These are phyloP conservation scores for Platanista minor DNA, from an alignment of 2,113 vertebrate species.

Conservation along the genomic window DNA sequence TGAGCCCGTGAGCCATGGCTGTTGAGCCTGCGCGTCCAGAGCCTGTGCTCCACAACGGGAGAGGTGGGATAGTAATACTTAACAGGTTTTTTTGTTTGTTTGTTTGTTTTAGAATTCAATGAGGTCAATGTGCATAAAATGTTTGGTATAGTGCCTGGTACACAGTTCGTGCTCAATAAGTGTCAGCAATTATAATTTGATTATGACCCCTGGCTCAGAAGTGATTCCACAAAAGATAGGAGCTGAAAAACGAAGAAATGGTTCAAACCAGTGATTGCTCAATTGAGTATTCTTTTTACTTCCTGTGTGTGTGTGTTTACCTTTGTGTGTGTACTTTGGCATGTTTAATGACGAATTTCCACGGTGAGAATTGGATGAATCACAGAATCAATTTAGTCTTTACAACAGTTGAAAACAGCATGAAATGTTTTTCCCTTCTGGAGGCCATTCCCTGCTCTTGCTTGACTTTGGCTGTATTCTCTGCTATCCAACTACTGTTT, in stretches of 20 bases:
- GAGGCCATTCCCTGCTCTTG: rapidly evolving
- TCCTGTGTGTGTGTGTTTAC: background rate
- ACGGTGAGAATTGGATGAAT: background rate
- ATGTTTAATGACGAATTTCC: background rate
- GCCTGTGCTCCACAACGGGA: too few relatives aligned
- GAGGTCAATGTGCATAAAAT: background rate
- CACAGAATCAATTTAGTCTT: background rate
- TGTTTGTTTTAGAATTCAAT: background rate
- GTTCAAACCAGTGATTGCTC: background rate
- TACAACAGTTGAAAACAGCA: background rate
- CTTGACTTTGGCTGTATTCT: background rate
- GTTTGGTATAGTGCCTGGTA: background rate
- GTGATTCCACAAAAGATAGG: background rate
- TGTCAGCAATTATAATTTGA: background rate
- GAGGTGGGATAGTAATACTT: too few relatives aligned
- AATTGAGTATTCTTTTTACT: background rate
- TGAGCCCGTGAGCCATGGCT: too few relatives aligned
- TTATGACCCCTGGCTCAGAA: background rate
- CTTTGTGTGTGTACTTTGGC: background rate
- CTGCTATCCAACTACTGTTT: background rate
- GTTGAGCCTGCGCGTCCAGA: too few relatives aligned
- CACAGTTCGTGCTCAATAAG: background rate
- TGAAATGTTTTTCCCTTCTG: background rate
- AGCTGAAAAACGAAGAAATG: background rate
- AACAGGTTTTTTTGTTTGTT: background rate